phyloP scores from a whole-genome alignment of 2,797 vertebrate species.

The Chelon auratus region DNA sequence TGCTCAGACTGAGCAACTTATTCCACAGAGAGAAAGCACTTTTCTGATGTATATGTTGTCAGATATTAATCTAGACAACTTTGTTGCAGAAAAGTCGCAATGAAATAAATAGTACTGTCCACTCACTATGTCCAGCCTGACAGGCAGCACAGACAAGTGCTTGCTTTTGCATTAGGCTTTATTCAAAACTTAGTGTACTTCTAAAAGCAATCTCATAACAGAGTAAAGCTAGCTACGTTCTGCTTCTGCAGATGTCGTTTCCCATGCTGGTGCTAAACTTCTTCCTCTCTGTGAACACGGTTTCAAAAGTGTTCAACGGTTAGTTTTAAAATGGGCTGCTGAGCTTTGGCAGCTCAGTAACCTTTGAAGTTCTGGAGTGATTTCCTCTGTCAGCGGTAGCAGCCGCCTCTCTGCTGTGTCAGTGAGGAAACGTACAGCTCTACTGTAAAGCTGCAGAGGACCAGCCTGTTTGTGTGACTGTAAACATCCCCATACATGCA shows the following conservation, averaged over 20 bases:
- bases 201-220: too few species aligned
- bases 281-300: neutral
- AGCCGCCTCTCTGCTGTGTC: conserved; percentile 45
- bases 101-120: neutral
- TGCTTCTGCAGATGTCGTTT: too few species aligned
- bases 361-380: conserved; percentile 71
- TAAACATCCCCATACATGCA: conserved; percentile 40
- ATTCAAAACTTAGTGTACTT: too few species aligned
- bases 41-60: neutral
- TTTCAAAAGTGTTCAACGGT: neutral
- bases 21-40: neutral
- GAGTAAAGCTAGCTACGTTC: too few species aligned
- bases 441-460: conserved; percentile 19
- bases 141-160: neutral
- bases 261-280: neutral
- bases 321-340: neutral
- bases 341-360: conserved; percentile 10
- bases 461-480: conserved; percentile 22
- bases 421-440: conserved; percentile 44
- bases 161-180: neutral
- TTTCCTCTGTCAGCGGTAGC: conserved; percentile 53
- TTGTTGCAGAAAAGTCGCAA: neutral
- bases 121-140: neutral
- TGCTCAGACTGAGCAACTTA: neutral
- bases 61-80: neutral